Evolutionary conservation across 1,140 invertebrate genomes (phyloP), one percentile per base, ranked within the genome.

Genomic region (Geopemphigus sp.): DNA sequence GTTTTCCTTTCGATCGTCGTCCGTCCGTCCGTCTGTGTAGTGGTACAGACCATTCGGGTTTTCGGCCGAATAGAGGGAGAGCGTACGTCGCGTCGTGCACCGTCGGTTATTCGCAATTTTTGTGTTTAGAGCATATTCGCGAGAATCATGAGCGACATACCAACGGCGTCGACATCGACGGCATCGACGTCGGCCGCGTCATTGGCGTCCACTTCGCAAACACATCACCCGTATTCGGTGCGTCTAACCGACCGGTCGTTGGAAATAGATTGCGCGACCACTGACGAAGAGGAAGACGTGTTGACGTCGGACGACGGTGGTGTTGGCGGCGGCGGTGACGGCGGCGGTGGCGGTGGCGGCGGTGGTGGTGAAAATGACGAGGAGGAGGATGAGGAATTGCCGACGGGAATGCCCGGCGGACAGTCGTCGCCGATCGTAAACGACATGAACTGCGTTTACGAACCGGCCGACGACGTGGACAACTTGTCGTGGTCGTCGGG

Each of bases 101-200:
- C n/a, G n/a, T n/a, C n/a, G n/a, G n/a, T n/a, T n/a, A n/a, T n/a
- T n/a, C n/a, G n/a, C n/a, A n/a, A n/a, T n/a, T n/a, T n/a, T 72
- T 19, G 29, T 53, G 26, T 78, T 24, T 61, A 78, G 74, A 45
- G 10, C 47, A 45, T 78, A 12, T 26, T 78, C 22, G 47, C 45
- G 10, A 78, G 39, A 78, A 78, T 57, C 47, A 78, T 78, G 74
- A 78, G 57, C 29, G 57, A 78, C 22, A 19, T 78, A 19, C 74
- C 74, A 26, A 61, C 74, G 19, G 57, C 54, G 26, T 78, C 74
- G 4, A 78, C 68, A 29, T 72, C 68, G 14, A 54, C 50, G 12
- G 68, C 47, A 72, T 72, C 68, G 12, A 72, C 68, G 12, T 70
- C 66, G 19, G 19, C 68, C 24, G 47, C 68, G n/a, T 54, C 68